These are phyloP conservation scores for Sebastolobus alascanus DNA, from an alignment of 2,797 vertebrate species.

Conservation along the genomic window DNA sequence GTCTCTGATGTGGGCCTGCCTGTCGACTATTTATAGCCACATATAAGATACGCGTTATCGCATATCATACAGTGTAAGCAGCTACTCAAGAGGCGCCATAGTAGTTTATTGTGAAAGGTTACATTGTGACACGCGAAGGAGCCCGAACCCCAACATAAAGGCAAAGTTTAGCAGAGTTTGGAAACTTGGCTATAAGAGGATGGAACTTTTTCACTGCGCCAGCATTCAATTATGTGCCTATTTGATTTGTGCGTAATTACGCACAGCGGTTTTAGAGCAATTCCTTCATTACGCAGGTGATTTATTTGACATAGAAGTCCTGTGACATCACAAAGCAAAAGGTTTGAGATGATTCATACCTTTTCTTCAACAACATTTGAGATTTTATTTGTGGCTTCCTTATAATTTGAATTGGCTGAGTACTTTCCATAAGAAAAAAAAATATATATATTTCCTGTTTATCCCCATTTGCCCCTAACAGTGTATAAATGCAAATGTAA, in stretches of 20 bases:
- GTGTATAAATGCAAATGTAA: conserved; percentile 8
- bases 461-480: not conserved
- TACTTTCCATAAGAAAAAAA: conserved; percentile 23
- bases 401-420: conserved; percentile 5
- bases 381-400: conserved; percentile 8
- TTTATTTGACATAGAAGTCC: conserved; percentile 45
- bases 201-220: conserved; percentile 37
- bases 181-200: conserved; percentile 37
- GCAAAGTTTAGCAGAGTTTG: conserved; percentile 30
- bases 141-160: conserved; percentile 9
- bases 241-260: conserved; percentile 68
- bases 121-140: conserved; percentile 7
- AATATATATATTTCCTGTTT: conserved; percentile 17
- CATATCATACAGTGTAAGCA: conserved; percentile 36
- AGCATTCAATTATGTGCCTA: conserved; percentile 24
- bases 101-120: conserved; percentile 29
- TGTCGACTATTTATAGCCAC: conserved; percentile 69
- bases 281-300: conserved; percentile 42
- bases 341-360: conserved; percentile 3
- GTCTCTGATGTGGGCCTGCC: conserved; percentile 57
- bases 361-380: not conserved
- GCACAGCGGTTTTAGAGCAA: conserved; percentile 34
- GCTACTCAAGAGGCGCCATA: conserved; percentile 49
- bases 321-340: conserved; percentile 34
- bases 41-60: conserved; percentile 62